Evolutionary conservation across 2,888 invertebrate species (phyloP).

Genomic region (Lasioglossum leucozonium): DNA sequence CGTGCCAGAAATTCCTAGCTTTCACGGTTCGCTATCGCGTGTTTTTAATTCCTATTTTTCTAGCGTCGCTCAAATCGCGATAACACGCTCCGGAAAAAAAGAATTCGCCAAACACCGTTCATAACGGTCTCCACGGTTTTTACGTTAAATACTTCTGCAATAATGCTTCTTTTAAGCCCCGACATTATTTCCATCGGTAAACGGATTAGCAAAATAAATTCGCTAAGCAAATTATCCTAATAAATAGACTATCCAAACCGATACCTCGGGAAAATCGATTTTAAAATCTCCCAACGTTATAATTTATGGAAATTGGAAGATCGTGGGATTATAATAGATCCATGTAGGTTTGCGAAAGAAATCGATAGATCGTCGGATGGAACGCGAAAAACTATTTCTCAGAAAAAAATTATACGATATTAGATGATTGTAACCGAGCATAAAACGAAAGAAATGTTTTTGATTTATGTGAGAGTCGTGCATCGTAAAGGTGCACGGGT

Average conservation of each 20-base stretch:
- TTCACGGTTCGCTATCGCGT: neutral
- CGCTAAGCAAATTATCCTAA: neutral
- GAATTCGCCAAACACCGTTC: neutral
- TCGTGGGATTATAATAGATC: neutral
- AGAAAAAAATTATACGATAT: neutral
- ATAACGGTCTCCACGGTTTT: neutral
- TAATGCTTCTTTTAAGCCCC: neutral
- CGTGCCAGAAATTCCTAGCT: conserved; percentile 10
- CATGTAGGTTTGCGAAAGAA: neutral
- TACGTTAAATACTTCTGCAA: neutral
- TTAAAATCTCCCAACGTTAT: neutral
- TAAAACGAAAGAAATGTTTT: neutral
- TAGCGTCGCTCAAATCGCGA: neutral
- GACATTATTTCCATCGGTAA: neutral
- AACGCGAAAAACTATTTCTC: neutral
- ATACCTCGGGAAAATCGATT: neutral
- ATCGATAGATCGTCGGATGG: too few species aligned
- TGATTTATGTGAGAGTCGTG: neutral
- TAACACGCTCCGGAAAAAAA: neutral
- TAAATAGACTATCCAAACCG: conserved; percentile 1
- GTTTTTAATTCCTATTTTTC: neutral
- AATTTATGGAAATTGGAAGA: neutral
- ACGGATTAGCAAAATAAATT: neutral
- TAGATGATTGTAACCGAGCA: neutral
- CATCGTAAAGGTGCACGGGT: neutral